phyloP scores from a whole-genome alignment of 2,888 invertebrate genomes.

The Andrena minutula region DNA sequence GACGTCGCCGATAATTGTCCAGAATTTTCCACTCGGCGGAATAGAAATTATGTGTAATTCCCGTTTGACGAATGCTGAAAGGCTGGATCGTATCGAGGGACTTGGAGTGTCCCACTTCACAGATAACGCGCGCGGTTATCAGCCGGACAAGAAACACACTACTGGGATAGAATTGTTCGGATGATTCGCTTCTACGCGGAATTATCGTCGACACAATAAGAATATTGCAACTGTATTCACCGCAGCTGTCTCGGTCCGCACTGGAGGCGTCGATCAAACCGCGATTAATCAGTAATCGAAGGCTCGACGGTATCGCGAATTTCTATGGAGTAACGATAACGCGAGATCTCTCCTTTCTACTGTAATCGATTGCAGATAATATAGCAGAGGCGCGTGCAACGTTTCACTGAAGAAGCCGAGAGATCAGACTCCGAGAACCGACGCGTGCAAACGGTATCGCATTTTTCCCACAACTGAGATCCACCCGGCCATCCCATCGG shows the following conservation, averaged over 20 bases:
- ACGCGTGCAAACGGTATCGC: conserved; percentile 42
- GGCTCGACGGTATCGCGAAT: not conserved
- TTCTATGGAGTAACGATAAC: not conserved
- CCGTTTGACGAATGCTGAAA: not conserved
- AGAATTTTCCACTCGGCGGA: not conserved
- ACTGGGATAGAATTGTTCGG: not conserved
- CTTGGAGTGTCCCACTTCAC: conserved; percentile 23
- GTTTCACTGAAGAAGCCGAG: not conserved
- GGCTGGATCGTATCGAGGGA: conserved; percentile 26
- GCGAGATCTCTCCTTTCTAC: not conserved
- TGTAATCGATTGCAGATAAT: not conserved
- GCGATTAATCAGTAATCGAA: not conserved
- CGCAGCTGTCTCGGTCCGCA: too few relatives aligned
- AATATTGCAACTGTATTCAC: too few relatives aligned
- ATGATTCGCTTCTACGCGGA: not conserved
- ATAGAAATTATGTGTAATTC: not conserved
- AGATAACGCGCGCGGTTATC: conserved; percentile 29
- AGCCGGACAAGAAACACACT: conserved; percentile 6
- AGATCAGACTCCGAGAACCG: not conserved
- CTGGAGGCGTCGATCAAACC: not conserved
- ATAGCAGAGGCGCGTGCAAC: not conserved
- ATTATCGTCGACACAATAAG: not conserved
- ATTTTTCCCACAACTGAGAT: conserved; percentile 66
- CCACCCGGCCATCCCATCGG: conserved; percentile 48
- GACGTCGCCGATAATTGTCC: not conserved